Percentiles rank a stretch among this genome's conserved stretches.
Evolutionary conservation across 2,888 invertebrate genomes (phyloP).

Genomic region (Stenodema calcarata): DNA sequence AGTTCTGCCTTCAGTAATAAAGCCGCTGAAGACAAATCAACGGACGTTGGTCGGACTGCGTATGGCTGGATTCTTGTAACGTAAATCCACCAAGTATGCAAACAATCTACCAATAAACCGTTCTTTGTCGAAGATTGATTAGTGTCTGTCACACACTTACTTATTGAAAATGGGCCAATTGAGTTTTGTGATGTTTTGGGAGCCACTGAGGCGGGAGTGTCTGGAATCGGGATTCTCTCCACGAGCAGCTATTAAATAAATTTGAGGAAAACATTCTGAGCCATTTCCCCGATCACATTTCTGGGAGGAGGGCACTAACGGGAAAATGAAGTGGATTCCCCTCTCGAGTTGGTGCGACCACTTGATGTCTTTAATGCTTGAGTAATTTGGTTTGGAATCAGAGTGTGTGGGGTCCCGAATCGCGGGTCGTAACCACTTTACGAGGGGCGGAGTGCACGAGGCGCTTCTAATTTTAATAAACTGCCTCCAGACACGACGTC

Average conservation of each 20-base stretch:
- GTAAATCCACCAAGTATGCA: too few relatives aligned
- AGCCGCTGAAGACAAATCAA: too few relatives aligned
- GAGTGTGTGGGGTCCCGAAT: not conserved
- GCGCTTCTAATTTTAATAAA: constrained; percentile 18
- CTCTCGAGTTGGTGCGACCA: not conserved
- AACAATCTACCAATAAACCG: too few relatives aligned
- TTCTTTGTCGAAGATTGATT: too few relatives aligned
- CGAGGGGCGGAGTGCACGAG: not conserved
- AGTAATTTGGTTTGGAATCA: constrained; percentile 27
- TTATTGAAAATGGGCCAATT: not conserved
- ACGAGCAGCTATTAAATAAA: not conserved
- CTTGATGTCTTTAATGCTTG: constrained; percentile 34
- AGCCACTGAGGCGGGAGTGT: not conserved
- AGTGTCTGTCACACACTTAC: too few relatives aligned
- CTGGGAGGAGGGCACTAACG: not conserved
- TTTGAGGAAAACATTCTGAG: not conserved
- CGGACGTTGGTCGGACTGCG: too few relatives aligned
- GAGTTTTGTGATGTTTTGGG: not conserved
- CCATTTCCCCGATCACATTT: not conserved
- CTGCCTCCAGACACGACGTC: not conserved
- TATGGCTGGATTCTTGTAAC: too few relatives aligned
- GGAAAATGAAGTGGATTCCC: constrained; percentile 9
- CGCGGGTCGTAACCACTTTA: not conserved
- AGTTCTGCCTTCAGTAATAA: too few relatives aligned
- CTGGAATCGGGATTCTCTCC: not conserved